A percentile compares a stretch with the other conserved stretches of the same genome.
Evolutionary conservation across 2,888 invertebrate species (phyloP).

Genomic region (Julus scanicus): DNA sequence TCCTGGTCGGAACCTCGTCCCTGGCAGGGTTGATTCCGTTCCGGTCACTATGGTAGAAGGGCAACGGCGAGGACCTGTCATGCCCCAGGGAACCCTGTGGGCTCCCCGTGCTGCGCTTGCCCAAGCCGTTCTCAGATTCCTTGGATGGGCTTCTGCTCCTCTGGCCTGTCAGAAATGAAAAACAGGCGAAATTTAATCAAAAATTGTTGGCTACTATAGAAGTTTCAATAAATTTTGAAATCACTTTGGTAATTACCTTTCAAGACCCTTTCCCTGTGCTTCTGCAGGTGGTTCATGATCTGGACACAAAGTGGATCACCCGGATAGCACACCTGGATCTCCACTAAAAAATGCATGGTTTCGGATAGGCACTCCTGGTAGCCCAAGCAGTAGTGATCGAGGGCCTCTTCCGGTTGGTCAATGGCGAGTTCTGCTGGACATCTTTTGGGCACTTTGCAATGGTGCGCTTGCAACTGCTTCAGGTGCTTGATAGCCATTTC

Average conservation of each 20-base stretch:
- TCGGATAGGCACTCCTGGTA: constrained; percentile 93
- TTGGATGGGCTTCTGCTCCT: constrained; percentile 18
- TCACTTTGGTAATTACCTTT: constrained; percentile 41
- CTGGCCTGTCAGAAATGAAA: neutral
- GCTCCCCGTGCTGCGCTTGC: neutral
- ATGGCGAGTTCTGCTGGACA: constrained; percentile 62
- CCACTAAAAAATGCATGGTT: constrained; percentile 87
- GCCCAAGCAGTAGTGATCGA: constrained; percentile 79
- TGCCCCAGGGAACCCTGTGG: neutral
- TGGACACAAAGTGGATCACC: constrained; percentile 85
- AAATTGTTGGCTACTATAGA: neutral
- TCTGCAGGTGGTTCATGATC: constrained; percentile 83
- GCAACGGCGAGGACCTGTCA: neutral
- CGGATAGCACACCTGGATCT: constrained; percentile 82
- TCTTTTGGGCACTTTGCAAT: constrained; percentile 61
- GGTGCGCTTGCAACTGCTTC: constrained; percentile 79
- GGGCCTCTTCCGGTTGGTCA: neutral
- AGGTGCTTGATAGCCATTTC: constrained; percentile 97
- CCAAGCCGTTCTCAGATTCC: neutral
- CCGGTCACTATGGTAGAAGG: neutral
- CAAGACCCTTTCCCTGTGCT: constrained; percentile 78
- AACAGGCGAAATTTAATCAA: neutral
- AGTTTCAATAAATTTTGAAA: neutral
- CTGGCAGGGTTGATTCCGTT: neutral
- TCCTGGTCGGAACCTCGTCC: neutral